Base-by-base conservation (phyloP, 1,140 invertebrate species). In the Leptonema lineaticorne region DNA sequence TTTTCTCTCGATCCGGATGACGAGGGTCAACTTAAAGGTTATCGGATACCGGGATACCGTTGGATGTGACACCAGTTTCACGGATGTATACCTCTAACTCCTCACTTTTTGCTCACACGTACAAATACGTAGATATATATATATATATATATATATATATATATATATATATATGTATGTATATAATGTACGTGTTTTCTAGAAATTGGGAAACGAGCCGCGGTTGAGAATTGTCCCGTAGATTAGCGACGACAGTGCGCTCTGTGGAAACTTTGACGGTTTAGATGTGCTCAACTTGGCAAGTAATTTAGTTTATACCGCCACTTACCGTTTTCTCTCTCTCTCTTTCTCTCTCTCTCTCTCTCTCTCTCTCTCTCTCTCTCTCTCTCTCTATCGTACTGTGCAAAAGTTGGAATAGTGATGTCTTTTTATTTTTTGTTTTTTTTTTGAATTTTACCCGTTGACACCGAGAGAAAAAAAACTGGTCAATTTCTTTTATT, bases 221-320 rank as follows among this genome's bases (percentile, higher is more conserved):
- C 30, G 45, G 30, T 26, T 24, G 37, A 20, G 45, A 68, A 63
- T 68, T 50, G 58, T 68, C 67, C 46, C 59, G 58, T 63, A 63
- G 67, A 68, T 68, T 68, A 68, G 67, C 46, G 57, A 20, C 37
- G 65, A 67, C 65, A 59, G 53, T 67, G 24, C 20, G 14, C 53
- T 56, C 18, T 6, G 33, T 53, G 30, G 22, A 37, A 68, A 68
- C 58, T 68, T 68, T 62, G 67, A 46, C 48, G 58, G n/a, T 29
- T 68, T 50, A 26, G 67, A 68, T 68, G 22, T 60, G 24, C 27
- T 41, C 30, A 48, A 68, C 37, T 68, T 59, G 67, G 37, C 58
- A 56, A 68, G 58, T 62, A 68, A 60, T 68, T 68, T 68, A 53
- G 58, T 68, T 68, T 68, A 68, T 68, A 59, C 56, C 41, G 27